Conservation (phyloP, 2,888 invertebrate genomes). For the Eucera pruinosa region DNA sequence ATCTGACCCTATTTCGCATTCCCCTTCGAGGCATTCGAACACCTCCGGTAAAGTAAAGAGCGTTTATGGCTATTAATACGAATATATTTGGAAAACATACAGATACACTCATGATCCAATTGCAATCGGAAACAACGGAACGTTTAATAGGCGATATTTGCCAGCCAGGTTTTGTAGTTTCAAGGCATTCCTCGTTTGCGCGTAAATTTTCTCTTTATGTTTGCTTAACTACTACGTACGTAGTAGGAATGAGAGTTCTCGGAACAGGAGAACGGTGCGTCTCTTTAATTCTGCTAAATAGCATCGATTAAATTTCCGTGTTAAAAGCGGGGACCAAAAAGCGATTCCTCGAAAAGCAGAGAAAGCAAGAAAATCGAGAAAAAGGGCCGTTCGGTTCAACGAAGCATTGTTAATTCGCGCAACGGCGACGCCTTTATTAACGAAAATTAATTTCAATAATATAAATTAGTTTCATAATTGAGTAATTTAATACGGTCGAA, state of each 20-base stretch:
- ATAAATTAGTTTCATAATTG: conserved; percentile 15
- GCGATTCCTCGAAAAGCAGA: neutral
- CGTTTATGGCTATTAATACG: neutral
- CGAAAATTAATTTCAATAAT: conserved; percentile 30
- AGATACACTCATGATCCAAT: too few relatives aligned
- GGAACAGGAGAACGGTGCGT: neutral
- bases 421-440: neutral
- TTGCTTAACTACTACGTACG: conserved; percentile 70
- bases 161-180: too few relatives aligned
- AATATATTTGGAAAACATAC: too few relatives aligned
- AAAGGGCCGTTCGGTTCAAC: neutral
- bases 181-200: neutral
- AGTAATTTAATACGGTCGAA: neutral
- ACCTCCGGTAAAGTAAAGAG: neutral
- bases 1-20: conserved; percentile 33
- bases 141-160: neutral
- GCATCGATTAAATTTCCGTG: conserved; percentile 19
- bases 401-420: neutral
- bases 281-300: conserved; percentile 11
- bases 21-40: conserved; percentile 9
- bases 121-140: too few relatives aligned
- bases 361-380: neutral
- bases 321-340: neutral
- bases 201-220: conserved; percentile 72
- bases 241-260: conserved; percentile 36